phyloP scores from a whole-genome alignment of 1,140 invertebrate genomes.

The Frieseomelitta varia region DNA sequence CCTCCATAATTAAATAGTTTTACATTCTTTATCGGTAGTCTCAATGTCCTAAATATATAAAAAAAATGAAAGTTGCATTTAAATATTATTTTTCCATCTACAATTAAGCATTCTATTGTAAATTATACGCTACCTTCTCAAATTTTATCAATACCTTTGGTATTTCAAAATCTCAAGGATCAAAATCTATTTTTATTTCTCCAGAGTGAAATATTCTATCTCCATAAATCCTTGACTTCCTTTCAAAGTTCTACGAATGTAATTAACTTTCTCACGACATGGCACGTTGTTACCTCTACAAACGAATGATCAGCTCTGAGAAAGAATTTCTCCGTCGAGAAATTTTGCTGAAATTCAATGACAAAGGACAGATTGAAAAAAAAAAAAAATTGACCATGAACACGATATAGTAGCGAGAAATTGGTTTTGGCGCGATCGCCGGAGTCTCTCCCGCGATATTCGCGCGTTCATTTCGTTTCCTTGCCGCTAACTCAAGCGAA shows the following conservation, averaged over 20 bases:
- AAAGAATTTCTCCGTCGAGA: not conserved
- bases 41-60: no score
- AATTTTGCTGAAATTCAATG: not conserved
- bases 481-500: constrained; percentile 52
- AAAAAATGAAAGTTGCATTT: no score
- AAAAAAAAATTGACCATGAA: not conserved
- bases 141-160: not conserved
- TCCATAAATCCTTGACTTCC: not conserved
- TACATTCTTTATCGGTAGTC: no score
- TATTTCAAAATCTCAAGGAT: not conserved
- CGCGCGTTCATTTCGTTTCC: constrained; percentile 9
- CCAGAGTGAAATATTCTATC: no score
- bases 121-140: not conserved
- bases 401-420: constrained; percentile 16
- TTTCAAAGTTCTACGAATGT: not conserved
- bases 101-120: not conserved
- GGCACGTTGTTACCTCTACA: not conserved
- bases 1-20: no score
- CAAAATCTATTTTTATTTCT: not conserved
- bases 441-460: not conserved
- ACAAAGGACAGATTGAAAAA: not conserved
- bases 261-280: not conserved
- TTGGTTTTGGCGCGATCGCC: constrained; percentile 1
- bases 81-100: not conserved
- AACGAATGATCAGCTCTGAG: not conserved